These are phyloP conservation scores for Felis catus DNA, from an alignment of 2,113 vertebrate genomes.

Conservation along the genomic window F.catus_Fca126_mat1.0 CM031412.1:14909501-14910000, in stretches of 20 bases:
- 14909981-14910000: slow-evolving; percentile 2
- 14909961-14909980: not conserved
- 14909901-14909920: not conserved
- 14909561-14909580: not conserved
- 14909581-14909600: not conserved
- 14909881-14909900: slow-evolving; percentile 9
- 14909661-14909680: not conserved
- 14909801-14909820: not conserved
- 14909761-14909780: not conserved
- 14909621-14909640: slow-evolving; percentile 5
- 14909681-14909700: not conserved
- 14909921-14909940: not conserved
- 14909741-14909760: not conserved
- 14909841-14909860: not conserved
- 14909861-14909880: not conserved
- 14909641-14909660: not conserved
- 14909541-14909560: not conserved
- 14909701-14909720: not conserved
- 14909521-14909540: not conserved
- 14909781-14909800: not conserved
- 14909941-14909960: not conserved
- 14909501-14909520: not conserved
- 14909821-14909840: not conserved
- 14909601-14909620: not conserved
- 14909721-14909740: not conserved